Conservation (phyloP, 2,113 vertebrate genomes). For the Caretta caretta region DNA sequence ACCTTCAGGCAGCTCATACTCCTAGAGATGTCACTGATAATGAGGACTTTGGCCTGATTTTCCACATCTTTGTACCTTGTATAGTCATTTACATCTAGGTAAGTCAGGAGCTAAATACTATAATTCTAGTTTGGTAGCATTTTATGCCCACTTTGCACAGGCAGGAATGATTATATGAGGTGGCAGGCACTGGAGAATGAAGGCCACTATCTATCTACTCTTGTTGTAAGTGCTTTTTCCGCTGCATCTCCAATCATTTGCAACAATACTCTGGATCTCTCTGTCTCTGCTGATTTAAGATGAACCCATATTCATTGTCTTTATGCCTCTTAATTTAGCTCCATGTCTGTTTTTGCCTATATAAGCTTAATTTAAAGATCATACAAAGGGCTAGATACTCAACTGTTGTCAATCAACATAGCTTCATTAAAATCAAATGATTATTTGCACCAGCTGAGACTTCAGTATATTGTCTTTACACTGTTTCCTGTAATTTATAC, state of each 20-base stretch:
- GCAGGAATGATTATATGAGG: neutral
- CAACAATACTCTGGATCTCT: neutral
- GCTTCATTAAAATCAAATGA: neutral
- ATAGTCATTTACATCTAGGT: accelerated
- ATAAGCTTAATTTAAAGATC: neutral
- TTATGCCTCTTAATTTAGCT: neutral
- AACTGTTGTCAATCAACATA: neutral
- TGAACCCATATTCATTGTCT: neutral
- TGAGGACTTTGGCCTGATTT: neutral
- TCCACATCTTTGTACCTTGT: neutral
- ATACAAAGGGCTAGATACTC: neutral
- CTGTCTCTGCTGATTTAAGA: neutral
- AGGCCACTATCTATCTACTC: neutral
- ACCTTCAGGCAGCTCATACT: neutral
- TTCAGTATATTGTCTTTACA: neutral
- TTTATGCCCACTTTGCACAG: neutral
- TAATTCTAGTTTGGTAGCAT: neutral
- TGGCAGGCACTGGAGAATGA: neutral
- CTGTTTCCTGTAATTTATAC: neutral
- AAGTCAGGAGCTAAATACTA: neutral
- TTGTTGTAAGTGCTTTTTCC: neutral
- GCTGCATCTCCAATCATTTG: neutral
- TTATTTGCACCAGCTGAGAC: neutral
- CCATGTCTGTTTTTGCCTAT: neutral
- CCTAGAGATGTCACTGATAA: neutral